Percentiles rank a stretch among this genome's conserved stretches.
Evolutionary conservation across 23 tunicate genomes (phyloP).

Genomic region (Botrylloides violaceus): DNA sequence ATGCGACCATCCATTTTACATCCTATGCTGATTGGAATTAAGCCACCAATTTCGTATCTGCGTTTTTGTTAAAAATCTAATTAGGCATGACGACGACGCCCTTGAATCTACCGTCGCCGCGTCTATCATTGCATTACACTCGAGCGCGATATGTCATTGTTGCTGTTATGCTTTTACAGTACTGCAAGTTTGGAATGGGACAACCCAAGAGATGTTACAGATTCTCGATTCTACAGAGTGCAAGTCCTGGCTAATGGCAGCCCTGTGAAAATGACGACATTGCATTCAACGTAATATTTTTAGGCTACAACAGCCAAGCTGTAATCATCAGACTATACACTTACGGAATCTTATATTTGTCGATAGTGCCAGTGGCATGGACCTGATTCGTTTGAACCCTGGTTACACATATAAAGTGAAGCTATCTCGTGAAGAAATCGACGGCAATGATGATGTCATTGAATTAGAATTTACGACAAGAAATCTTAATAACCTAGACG

Average conservation of each 20-base stretch:
- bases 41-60: too few species aligned
- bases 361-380: constrained; percentile 28
- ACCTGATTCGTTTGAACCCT: constrained; percentile 30
- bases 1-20: too few species aligned
- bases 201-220: neutral
- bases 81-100: too few species aligned
- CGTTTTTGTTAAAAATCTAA: too few species aligned
- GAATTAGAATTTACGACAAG: constrained; percentile 29
- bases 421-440: constrained; percentile 20
- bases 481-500: neutral
- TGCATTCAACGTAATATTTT: constrained; percentile 24
- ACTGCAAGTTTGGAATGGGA: constrained; percentile 25
- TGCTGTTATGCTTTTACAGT: too few species aligned
- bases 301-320: too few species aligned
- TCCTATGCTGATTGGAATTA: too few species aligned
- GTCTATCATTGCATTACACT: too few species aligned
- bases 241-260: constrained; percentile 24
- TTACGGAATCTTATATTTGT: too few species aligned
- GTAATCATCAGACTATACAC: too few species aligned
- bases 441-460: constrained; percentile 24
- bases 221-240: constrained; percentile 27
- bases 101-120: too few species aligned
- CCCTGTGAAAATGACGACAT: constrained; percentile 14
- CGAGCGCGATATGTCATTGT: too few species aligned
- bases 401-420: constrained; percentile 37